These are phyloP conservation scores for Noctua janthe DNA, from an alignment of 2,888 invertebrate genomes.

Conservation along the genomic window DNA sequence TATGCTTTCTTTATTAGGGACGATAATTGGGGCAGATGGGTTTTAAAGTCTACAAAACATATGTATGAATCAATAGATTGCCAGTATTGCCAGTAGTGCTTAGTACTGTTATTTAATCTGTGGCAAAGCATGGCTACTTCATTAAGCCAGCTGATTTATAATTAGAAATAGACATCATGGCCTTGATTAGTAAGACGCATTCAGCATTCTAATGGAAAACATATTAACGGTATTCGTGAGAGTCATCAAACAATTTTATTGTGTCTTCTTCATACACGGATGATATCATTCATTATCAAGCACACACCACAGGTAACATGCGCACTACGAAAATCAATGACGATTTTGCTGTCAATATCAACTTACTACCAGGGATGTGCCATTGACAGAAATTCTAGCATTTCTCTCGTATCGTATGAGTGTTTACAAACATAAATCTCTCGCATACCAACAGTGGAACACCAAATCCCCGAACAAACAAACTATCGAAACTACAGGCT, in stretches of 20 bases:
- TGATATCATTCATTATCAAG: background rate
- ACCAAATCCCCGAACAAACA: background rate
- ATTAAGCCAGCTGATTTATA: background rate
- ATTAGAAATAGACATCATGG: constrained; percentile 1
- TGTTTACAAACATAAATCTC: background rate
- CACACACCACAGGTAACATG: background rate
- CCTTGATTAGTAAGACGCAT: background rate
- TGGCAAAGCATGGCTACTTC: background rate
- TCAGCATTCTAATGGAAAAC: constrained; percentile 7
- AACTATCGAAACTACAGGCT: constrained; percentile 4
- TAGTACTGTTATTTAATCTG: background rate
- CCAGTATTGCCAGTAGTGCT: background rate
- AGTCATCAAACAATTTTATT: background rate
- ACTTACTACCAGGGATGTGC: background rate
- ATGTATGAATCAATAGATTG: background rate
- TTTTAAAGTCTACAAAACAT: background rate
- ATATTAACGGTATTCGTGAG: background rate
- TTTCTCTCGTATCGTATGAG: background rate
- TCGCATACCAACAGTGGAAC: background rate
- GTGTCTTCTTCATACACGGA: background rate
- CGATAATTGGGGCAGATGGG: background rate
- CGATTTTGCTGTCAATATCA: background rate
- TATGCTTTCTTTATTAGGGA: background rate
- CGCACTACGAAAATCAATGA: background rate
- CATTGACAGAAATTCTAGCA: background rate